These are phyloP conservation scores for Cebidichthys violaceus DNA, from an alignment of 2,113 vertebrate species.

Conservation along the genomic window DNA sequence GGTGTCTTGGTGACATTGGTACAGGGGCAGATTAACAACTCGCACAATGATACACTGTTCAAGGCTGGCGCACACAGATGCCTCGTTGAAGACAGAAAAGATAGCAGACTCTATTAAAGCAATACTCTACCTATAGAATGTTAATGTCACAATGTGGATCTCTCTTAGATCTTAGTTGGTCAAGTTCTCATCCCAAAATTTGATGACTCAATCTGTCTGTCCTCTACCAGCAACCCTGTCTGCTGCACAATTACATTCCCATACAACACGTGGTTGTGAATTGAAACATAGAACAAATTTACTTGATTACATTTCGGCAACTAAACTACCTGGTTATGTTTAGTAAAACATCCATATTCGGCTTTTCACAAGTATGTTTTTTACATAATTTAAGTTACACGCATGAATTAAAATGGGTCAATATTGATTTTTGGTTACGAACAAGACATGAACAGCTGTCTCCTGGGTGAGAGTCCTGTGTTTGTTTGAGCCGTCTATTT, in stretches of 20 bases:
- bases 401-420: background rate
- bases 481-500: background rate
- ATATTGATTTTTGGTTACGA: background rate
- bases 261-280: background rate
- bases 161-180: background rate
- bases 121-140: background rate
- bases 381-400: background rate
- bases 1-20: constrained; percentile 3
- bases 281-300: background rate
- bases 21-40: constrained; percentile 16
- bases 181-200: background rate
- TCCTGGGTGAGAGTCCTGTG: background rate
- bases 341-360: background rate
- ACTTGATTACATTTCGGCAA: background rate
- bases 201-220: background rate
- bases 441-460: background rate
- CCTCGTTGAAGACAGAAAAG: background rate
- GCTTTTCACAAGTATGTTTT: background rate
- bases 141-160: background rate
- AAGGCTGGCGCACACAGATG: background rate
- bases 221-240: background rate
- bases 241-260: background rate
- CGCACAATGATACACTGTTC: constrained; percentile 9
- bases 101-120: constrained; percentile 7
- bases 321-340: background rate